phyloP scores from a whole-genome alignment of 2,888 invertebrate species.

The Lampropteryx suffumata region DNA sequence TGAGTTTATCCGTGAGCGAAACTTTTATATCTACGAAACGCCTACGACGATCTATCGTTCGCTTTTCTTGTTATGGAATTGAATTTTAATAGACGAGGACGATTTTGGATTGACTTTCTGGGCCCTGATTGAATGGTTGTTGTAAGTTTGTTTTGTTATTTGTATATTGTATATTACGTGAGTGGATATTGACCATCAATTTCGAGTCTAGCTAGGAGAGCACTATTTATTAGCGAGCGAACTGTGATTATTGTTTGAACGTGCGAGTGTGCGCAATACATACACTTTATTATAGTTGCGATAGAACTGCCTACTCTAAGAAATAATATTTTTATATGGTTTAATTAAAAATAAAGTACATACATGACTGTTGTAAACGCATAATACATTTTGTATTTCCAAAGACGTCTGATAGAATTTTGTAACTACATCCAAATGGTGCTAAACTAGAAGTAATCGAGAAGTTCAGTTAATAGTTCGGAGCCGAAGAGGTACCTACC shows the following conservation, averaged over 20 bases:
- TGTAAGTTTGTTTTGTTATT: slow-evolving; percentile 67
- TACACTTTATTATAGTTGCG: slow-evolving; percentile 45
- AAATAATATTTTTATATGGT: slow-evolving; percentile 80
- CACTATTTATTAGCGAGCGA: slow-evolving; percentile 72
- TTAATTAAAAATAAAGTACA: slow-evolving; percentile 76
- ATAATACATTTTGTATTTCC: slow-evolving; percentile 67
- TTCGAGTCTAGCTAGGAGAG: slow-evolving; percentile 62
- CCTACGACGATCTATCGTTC: slow-evolving; percentile 38
- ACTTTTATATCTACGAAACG: slow-evolving; percentile 21
- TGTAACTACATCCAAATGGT: slow-evolving; percentile 70
- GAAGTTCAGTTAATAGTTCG: slow-evolving; percentile 28
- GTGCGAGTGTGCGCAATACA: slow-evolving; percentile 34
- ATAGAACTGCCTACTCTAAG: slow-evolving; percentile 64
- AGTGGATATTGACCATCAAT: slow-evolving; percentile 66
- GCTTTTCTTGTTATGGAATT: slow-evolving; percentile 75
- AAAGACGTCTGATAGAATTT: slow-evolving; percentile 52
- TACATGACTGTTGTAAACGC: slow-evolving; percentile 65
- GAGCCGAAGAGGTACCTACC: too few species aligned
- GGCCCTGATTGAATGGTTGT: slow-evolving; percentile 55
- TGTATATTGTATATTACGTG: slow-evolving; percentile 75
- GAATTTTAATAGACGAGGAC: slow-evolving; percentile 58
- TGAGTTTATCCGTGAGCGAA: slow-evolving; percentile 14
- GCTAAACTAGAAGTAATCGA: slow-evolving; percentile 60
- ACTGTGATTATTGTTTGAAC: slow-evolving; percentile 68
- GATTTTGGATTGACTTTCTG: slow-evolving; percentile 57